Evolutionary conservation across 2,888 invertebrate species (phyloP).

Genomic region (Netelia melanura): DNA sequence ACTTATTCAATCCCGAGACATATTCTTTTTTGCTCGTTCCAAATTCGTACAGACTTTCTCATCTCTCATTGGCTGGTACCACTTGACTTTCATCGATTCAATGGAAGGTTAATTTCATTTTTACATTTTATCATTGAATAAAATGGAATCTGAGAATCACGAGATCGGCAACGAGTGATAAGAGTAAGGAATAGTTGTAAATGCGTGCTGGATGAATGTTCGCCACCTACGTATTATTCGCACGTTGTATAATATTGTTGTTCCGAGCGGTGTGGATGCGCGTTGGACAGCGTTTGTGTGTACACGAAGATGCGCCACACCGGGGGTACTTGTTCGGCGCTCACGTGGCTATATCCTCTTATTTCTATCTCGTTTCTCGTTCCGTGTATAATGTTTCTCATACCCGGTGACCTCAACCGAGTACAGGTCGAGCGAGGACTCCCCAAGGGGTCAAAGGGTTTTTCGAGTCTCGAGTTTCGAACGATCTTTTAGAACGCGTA

Average conservation of each 20-base stretch:
- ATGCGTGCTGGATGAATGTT: conserved; percentile 35
- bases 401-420: conserved; percentile 24
- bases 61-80: no score
- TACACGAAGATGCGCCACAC: conserved; percentile 6
- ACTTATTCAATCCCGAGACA: no score
- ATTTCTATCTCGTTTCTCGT: conserved; percentile 39
- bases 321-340: conserved; percentile 30
- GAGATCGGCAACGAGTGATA: conserved; percentile 34
- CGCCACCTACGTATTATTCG: conserved; percentile 39
- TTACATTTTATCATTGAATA: conserved; percentile 19
- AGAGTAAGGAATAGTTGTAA: conserved; percentile 36
- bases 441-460: conserved; percentile 60
- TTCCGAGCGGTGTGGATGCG: conserved; percentile 17
- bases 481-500: conserved; percentile 53
- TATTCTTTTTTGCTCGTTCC: no score
- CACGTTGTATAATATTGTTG: conserved; percentile 31
- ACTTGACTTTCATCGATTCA: no score
- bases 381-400: conserved; percentile 56
- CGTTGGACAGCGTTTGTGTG: conserved; percentile 8
- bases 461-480: conserved; percentile 65
- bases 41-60: no score
- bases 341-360: conserved; percentile 1
- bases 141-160: conserved; percentile 19
- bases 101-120: conserved; percentile 18
- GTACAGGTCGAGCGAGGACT: conserved; percentile 48